Evolutionary conservation across 2,797 vertebrate genomes (phyloP).

Genomic region (Bradypodion pumilum): DNA sequence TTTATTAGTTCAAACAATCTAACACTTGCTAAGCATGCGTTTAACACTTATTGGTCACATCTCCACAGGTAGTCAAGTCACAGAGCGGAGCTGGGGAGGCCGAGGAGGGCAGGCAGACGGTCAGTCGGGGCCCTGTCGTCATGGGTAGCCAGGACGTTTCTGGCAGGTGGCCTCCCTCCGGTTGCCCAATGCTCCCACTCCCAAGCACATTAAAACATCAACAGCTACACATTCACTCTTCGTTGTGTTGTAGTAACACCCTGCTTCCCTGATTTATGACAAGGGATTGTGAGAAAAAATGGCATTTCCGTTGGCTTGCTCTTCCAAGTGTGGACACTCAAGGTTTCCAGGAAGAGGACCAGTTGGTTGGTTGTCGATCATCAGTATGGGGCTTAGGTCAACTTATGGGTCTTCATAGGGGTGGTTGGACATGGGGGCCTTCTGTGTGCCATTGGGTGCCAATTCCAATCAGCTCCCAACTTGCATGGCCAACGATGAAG

Average conservation of each 20-base stretch:
- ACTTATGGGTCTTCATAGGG: background rate
- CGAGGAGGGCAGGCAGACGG: slow-evolving; percentile 4
- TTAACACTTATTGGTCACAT: slow-evolving; percentile 96
- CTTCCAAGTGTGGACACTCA: background rate
- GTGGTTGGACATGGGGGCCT: background rate
- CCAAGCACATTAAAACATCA: slow-evolving; percentile 36
- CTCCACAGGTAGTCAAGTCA: slow-evolving; percentile 99
- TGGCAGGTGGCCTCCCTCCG: background rate
- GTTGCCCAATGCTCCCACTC: slow-evolving; percentile 44
- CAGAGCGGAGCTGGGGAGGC: slow-evolving; percentile 79
- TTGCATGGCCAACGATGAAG: background rate
- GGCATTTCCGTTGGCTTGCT: slow-evolving; percentile 12
- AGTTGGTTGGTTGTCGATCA: rapidly evolving
- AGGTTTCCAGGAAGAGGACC: background rate
- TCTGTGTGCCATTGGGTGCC: too few relatives aligned
- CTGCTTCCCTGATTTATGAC: slow-evolving; percentile 68
- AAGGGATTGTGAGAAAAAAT: slow-evolving; percentile 68
- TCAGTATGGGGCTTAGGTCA: background rate
- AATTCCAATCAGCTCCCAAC: background rate
- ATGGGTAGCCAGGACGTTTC: slow-evolving; percentile 52
- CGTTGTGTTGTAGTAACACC: slow-evolving; percentile 55
- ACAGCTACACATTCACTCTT: slow-evolving; percentile 47
- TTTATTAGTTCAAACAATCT: slow-evolving; percentile 99
- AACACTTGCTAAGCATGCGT: slow-evolving; percentile 99
- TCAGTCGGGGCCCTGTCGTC: background rate